phyloP scores from a whole-genome alignment of 2,797 vertebrate genomes.

The Notoglanidium macrostoma region DNA sequence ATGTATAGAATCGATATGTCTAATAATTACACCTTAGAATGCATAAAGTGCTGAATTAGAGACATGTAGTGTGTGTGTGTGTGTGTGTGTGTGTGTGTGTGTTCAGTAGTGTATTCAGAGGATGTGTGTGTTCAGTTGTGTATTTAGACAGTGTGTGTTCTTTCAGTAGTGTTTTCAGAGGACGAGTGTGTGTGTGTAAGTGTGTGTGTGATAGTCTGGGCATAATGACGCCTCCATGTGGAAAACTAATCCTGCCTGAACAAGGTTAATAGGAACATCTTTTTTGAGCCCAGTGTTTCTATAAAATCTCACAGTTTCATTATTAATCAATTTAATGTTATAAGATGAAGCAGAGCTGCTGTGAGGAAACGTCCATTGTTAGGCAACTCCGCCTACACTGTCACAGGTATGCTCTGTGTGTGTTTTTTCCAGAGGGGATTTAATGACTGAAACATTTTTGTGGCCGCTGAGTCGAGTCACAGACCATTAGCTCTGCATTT shows the following conservation, averaged over 20 bases:
- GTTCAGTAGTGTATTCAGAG: not conserved
- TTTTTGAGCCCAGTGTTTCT: not conserved
- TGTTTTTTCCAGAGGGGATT: constrained; percentile 50
- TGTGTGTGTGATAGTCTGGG: not conserved
- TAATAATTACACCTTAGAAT: no score
- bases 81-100: no score
- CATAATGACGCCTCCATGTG: not conserved
- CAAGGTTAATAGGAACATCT: not conserved
- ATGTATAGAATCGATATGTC: no score
- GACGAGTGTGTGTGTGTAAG: not conserved
- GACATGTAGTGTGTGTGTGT: not conserved
- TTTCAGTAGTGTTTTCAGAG: not conserved
- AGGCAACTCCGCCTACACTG: no score
- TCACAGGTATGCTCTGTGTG: not conserved
- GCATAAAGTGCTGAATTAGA: not conserved
- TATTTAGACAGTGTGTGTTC: not conserved
- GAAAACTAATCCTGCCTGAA: not conserved
- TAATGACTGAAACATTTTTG: constrained; percentile 46
- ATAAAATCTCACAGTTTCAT: not conserved
- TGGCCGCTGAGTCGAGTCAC: constrained; percentile 3
- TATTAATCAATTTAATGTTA: no score
- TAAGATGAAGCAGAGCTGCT: no score
- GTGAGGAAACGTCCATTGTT: no score
- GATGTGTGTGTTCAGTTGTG: not conserved
- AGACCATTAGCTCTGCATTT: constrained; percentile 48